Evolutionary conservation across 64 coral and sea anemone genomes (phyloP).

Genomic region (Montipora efflorescens): DNA sequence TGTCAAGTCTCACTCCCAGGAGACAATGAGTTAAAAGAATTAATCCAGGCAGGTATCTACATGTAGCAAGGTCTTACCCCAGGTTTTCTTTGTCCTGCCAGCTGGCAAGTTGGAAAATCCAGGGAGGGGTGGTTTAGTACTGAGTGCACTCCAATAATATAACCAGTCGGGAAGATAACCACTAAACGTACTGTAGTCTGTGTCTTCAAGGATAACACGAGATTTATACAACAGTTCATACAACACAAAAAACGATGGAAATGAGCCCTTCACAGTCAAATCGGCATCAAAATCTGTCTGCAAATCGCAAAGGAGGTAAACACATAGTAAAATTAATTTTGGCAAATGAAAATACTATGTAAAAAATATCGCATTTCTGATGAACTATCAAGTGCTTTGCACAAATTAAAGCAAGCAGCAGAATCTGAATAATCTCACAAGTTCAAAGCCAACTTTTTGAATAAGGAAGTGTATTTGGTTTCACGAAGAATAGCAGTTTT

Average conservation of each 20-base stretch:
- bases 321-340: neutral
- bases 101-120: constrained; percentile 68
- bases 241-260: constrained; percentile 74
- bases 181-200: constrained; percentile 67
- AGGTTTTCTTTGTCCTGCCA: constrained; percentile 85
- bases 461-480: too few relatives aligned
- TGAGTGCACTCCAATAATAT: constrained; percentile 86
- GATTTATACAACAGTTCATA: constrained; percentile 85
- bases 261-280: constrained; percentile 69
- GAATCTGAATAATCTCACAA: too few relatives aligned
- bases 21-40: too few relatives aligned
- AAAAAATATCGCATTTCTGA: neutral
- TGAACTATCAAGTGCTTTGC: too few relatives aligned
- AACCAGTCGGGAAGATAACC: constrained; percentile 85
- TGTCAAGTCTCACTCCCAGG: too few relatives aligned
- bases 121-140: constrained; percentile 68
- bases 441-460: too few relatives aligned
- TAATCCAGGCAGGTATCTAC: neutral
- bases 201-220: constrained; percentile 80
- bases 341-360: too few relatives aligned
- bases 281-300: constrained; percentile 60
- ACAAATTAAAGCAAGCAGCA: too few relatives aligned
- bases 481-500: too few relatives aligned
- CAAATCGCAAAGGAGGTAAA: neutral
- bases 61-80: constrained; percentile 49